Conservation (phyloP, 1,140 invertebrate species). For the Druon quercuslanigerum region DNA sequence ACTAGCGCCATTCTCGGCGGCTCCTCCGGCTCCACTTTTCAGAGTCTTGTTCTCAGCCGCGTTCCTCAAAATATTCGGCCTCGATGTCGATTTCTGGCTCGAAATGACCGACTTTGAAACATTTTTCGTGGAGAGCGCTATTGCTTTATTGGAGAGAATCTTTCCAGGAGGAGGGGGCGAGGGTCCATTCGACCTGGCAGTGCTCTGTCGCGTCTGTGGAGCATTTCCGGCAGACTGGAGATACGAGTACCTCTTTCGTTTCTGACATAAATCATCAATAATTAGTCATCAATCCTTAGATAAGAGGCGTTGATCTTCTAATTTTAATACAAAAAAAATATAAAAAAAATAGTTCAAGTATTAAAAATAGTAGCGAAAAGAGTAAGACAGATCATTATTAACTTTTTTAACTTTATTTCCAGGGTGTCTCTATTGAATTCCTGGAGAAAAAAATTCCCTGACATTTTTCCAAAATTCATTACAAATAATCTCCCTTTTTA, state of each 20-base stretch:
- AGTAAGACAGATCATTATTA: too few species aligned
- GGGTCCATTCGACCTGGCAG: constrained; percentile 66
- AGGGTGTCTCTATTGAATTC: too few species aligned
- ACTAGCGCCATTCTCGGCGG: not conserved
- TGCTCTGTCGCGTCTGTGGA: constrained; percentile 75
- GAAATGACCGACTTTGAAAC: constrained; percentile 58
- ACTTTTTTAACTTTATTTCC: too few species aligned
- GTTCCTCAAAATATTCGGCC: constrained; percentile 45
- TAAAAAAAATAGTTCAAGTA: too few species aligned
- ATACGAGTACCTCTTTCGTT: constrained; percentile 72
- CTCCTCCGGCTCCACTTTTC: not conserved
- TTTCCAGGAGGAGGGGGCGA: constrained; percentile 65
- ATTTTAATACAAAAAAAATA: too few species aligned
- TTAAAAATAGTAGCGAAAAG: too few species aligned
- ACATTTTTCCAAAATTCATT: too few species aligned
- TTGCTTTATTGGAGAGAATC: constrained; percentile 40
- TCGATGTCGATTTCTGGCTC: constrained; percentile 51
- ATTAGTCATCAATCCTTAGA: too few species aligned
- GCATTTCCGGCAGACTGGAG: constrained; percentile 71
- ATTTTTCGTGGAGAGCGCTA: constrained; percentile 46
- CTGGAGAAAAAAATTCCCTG: too few species aligned
- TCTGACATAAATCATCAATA: constrained; percentile 57
- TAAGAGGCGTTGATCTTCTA: too few species aligned
- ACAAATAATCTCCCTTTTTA: too few species aligned
- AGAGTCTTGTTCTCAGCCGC: not conserved